phyloP scores from a whole-genome alignment of 2,113 vertebrate species.

The Limanda limanda region DNA sequence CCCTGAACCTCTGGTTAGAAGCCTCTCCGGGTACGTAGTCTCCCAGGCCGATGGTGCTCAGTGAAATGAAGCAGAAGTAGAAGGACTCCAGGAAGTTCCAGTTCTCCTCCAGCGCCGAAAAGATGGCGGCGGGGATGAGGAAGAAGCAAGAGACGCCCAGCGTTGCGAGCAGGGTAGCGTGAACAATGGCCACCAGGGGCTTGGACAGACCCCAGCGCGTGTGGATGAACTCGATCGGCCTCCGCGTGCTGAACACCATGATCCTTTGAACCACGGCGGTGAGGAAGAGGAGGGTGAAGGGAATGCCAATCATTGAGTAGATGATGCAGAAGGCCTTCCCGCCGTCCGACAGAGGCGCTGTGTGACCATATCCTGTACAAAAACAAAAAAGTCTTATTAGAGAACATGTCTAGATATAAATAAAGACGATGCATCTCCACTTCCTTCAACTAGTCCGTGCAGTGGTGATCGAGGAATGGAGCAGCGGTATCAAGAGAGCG shows the following conservation, averaged over 20 bases:
- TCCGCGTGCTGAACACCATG: constrained; percentile 89
- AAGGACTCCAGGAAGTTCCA: constrained; percentile 99
- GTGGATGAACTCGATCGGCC: constrained; percentile 90
- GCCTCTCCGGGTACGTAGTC: constrained; percentile 97
- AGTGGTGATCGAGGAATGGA: too few species aligned
- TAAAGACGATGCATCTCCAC: too few species aligned
- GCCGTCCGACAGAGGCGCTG: constrained; percentile 93
- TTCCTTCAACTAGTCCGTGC: too few species aligned
- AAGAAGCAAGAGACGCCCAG: constrained; percentile 91
- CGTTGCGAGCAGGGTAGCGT: constrained; percentile 86
- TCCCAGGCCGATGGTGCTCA: constrained; percentile 96
- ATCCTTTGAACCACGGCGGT: constrained; percentile 96
- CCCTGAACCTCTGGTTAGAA: constrained; percentile 91
- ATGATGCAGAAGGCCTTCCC: constrained; percentile 97
- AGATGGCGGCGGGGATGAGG: constrained; percentile 93
- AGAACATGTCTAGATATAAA: too few species aligned
- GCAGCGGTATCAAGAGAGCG: too few species aligned
- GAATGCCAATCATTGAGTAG: constrained; percentile 95
- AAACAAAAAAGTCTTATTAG: neutral
- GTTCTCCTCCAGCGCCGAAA: constrained; percentile 92
- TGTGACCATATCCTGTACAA: constrained; percentile 93
- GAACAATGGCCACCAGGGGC: constrained; percentile 89
- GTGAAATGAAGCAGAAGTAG: constrained; percentile 98
- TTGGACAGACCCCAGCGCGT: constrained; percentile 92
- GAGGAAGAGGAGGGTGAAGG: constrained; percentile 97